phyloP scores from a whole-genome alignment of 2,888 invertebrate genomes.

The Cephus pygmeus region DNA sequence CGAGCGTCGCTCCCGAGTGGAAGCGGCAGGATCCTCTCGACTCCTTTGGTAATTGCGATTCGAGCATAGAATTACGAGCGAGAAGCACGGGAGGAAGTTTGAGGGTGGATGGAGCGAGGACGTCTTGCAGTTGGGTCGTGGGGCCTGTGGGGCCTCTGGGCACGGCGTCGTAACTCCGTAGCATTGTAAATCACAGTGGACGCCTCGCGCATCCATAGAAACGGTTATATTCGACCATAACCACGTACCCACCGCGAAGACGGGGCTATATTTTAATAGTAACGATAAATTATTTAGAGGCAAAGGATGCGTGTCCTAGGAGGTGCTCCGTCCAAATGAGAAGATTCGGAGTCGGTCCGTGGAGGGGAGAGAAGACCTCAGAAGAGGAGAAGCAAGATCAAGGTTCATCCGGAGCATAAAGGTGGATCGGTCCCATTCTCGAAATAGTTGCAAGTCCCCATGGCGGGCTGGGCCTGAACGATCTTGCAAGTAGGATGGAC shows the following conservation, averaged over 20 bases:
- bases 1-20: not conserved
- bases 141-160: conserved; percentile 24
- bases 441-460: not conserved
- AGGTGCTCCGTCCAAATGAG: not conserved
- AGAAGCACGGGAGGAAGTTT: not conserved
- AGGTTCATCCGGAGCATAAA: not conserved
- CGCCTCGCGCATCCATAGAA: conserved; percentile 62
- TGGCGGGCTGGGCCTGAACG: not conserved
- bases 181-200: conserved; percentile 62
- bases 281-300: conserved; percentile 59
- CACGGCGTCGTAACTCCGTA: conserved; percentile 59
- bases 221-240: conserved; percentile 61
- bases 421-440: not conserved
- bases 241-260: conserved; percentile 59
- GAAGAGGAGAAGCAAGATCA: not conserved
- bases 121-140: not conserved
- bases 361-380: not conserved
- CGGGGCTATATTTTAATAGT: conserved; percentile 61
- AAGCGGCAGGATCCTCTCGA: not conserved
- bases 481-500: conserved; percentile 4
- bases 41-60: not conserved
- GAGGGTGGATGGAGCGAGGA: conserved; percentile 39
- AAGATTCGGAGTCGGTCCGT: not conserved
- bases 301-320: conserved; percentile 46
- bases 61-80: conserved; percentile 6